Percentiles rank a stretch among this genome's conserved stretches.
Evolutionary conservation across 2,113 vertebrate species (phyloP).

Genomic region (Myanophis thanlyinensis): DNA sequence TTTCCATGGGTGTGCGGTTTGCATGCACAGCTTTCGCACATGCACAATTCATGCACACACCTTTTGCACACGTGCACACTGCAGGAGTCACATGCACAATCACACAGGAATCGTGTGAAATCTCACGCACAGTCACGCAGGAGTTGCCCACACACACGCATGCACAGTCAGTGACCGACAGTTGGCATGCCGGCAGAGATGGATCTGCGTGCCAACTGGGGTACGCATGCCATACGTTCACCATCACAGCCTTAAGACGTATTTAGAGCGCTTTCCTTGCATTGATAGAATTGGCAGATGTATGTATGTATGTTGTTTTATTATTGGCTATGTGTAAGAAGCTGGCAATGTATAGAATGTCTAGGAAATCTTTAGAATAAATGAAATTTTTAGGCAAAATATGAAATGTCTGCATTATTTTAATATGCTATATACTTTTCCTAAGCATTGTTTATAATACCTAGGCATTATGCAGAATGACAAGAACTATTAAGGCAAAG

Average conservation of each 20-base stretch:
- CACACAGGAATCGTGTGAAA: no score
- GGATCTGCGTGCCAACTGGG: no score
- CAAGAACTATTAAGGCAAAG: neutral
- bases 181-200: no score
- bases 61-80: no score
- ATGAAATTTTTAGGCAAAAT: neutral
- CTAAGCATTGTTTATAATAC: neutral
- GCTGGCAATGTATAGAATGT: neutral
- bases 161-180: no score
- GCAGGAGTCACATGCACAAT: no score
- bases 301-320: neutral
- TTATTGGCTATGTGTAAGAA: neutral
- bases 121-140: no score
- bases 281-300: neutral
- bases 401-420: neutral
- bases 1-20: no score
- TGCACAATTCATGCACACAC: no score
- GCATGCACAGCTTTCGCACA: no score
- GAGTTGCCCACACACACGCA: no score
- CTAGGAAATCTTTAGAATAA: neutral
- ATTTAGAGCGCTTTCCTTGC: neutral
- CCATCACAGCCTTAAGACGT: neutral
- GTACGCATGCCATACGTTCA: no score
- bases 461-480: neutral
- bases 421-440: neutral